Evolutionary conservation across 2,888 invertebrate genomes (phyloP).

Genomic region (Heliconius erato): DNA sequence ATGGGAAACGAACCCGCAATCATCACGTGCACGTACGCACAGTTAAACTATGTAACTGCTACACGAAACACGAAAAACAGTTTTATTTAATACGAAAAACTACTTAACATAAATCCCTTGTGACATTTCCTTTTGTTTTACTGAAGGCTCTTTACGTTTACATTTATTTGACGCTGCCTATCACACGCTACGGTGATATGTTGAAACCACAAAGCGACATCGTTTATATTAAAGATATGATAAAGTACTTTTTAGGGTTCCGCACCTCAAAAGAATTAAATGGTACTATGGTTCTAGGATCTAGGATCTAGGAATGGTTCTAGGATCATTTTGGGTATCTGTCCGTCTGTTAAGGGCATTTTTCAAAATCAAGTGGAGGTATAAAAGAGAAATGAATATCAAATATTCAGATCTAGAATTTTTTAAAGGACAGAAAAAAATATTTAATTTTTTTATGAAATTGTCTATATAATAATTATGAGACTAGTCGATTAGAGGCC

Average conservation of each 20-base stretch:
- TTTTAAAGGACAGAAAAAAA: too few species aligned
- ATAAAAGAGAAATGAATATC: not conserved
- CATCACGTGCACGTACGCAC: too few species aligned
- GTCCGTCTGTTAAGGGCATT: not conserved
- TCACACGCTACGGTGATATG: not conserved
- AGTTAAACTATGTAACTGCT: too few species aligned
- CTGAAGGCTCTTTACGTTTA: not conserved
- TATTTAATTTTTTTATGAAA: too few species aligned
- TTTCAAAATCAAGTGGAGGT: not conserved
- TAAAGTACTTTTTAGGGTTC: not conserved
- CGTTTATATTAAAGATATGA: not conserved
- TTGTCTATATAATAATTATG: too few species aligned
- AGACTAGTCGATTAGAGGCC: too few species aligned
- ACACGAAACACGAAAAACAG: not conserved
- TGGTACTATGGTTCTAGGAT: not conserved
- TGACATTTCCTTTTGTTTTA: conserved; percentile 12
- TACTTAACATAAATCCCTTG: conserved; percentile 10
- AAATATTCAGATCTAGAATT: not conserved
- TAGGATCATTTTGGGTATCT: not conserved
- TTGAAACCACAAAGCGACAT: conserved; percentile 9
- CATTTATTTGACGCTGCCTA: conserved; percentile 22
- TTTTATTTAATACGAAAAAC: conserved; percentile 5
- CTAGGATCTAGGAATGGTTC: too few species aligned
- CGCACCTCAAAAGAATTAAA: not conserved
- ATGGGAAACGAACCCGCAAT: too few species aligned